Evolutionary conservation across 1,140 invertebrate genomes (phyloP).

Genomic region (Megalopta genalis): DNA sequence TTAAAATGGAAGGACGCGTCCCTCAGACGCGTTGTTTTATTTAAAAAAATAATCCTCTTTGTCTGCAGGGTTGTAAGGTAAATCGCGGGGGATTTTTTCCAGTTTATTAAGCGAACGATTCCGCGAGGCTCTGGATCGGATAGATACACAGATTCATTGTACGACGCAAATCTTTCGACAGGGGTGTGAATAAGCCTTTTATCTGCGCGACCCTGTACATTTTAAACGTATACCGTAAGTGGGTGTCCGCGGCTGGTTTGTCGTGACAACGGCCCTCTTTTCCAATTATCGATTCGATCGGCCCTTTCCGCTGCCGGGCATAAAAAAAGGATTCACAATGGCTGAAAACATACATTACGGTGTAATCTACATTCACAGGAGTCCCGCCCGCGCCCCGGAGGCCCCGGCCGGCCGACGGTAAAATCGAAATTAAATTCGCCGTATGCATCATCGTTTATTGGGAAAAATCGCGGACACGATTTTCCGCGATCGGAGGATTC

Average conservation of each 20-base stretch:
- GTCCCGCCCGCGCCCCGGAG: too few species aligned
- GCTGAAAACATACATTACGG: slow-evolving; percentile 40
- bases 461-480: slow-evolving; percentile 4
- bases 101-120: too few species aligned
- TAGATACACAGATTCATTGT: not conserved
- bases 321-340: slow-evolving; percentile 44
- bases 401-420: slow-evolving; percentile 18
- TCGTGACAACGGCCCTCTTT: slow-evolving; percentile 59
- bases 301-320: slow-evolving; percentile 30
- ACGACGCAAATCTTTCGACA: slow-evolving; percentile 45
- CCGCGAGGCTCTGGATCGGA: too few species aligned
- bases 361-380: slow-evolving; percentile 16
- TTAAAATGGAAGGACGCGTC: too few species aligned
- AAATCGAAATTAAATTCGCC: slow-evolving; percentile 34
- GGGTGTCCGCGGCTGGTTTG: slow-evolving; percentile 44
- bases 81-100: too few species aligned
- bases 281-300: slow-evolving; percentile 65
- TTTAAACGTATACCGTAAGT: slow-evolving; percentile 28
- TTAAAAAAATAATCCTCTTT: too few species aligned
- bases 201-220: slow-evolving; percentile 53
- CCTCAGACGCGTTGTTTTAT: too few species aligned
- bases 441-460: slow-evolving; percentile 23
- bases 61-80: too few species aligned
- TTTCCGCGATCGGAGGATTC: slow-evolving; percentile 22
- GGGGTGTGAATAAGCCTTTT: slow-evolving; percentile 58